phyloP scores from a whole-genome alignment of 2,113 vertebrate genomes.

The Prietella phreatophila region DNA sequence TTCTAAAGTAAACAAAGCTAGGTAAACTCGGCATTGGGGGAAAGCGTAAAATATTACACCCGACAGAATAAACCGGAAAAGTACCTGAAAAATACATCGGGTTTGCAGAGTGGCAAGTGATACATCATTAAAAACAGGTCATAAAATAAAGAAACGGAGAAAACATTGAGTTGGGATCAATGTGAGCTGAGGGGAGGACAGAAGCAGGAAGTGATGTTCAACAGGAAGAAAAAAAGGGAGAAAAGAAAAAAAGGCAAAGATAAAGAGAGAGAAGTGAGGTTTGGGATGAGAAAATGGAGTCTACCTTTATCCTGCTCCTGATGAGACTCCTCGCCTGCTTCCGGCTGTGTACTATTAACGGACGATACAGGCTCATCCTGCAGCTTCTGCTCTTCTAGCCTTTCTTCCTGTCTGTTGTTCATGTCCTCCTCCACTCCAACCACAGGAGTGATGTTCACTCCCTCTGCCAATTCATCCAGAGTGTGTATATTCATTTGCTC shows the following conservation, averaged over 20 bases:
- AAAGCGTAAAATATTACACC: slow-evolving; percentile 23
- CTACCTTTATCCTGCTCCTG: slow-evolving; percentile 41
- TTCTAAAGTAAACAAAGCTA: slow-evolving; percentile 40
- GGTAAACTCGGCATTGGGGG: slow-evolving; percentile 5
- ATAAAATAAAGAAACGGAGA: not conserved
- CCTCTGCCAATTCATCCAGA: slow-evolving; percentile 15
- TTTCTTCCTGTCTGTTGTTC: slow-evolving; percentile 7
- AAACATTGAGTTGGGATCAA: not conserved
- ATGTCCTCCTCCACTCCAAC: slow-evolving; percentile 16
- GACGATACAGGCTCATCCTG: slow-evolving; percentile 16
- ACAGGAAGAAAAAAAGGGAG: not conserved
- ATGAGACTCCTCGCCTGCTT: slow-evolving; percentile 33
- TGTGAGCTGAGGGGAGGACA: not conserved
- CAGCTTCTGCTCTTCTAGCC: slow-evolving; percentile 26
- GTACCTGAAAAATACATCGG: not conserved
- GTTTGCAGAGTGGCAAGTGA: slow-evolving; percentile 9
- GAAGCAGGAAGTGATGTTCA: not conserved
- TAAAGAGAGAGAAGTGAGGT: not conserved
- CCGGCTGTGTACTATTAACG: slow-evolving; percentile 34
- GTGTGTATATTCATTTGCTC: slow-evolving; percentile 1
- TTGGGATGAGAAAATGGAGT: slow-evolving; percentile 1
- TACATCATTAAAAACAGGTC: not conserved
- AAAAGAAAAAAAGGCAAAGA: not conserved
- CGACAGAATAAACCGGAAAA: not conserved
- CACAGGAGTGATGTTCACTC: not conserved